Percentiles rank a stretch among this genome's conserved stretches.
phyloP scores from a whole-genome alignment of 1,140 invertebrate species.

The Monomorium pharaonis region DNA sequence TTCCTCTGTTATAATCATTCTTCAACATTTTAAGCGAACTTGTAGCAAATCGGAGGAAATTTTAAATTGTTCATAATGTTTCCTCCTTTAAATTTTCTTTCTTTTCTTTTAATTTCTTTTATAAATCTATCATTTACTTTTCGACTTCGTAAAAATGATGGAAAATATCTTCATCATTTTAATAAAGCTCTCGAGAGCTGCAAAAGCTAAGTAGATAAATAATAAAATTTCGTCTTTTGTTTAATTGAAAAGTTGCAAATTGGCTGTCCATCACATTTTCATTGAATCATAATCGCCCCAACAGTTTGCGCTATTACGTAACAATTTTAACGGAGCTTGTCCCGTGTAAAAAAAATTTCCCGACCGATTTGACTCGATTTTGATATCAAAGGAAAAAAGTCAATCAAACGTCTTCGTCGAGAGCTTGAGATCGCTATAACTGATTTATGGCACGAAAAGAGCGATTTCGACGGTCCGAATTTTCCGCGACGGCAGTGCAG shows the following conservation, averaged over 20 bases:
- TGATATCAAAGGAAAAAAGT: neutral
- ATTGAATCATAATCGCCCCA: neutral
- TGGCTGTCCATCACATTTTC: neutral
- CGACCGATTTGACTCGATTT: neutral
- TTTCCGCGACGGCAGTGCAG: conserved; percentile 40
- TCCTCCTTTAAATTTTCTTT: neutral
- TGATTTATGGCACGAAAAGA: neutral
- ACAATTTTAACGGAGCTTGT: neutral
- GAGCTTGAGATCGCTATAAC: neutral
- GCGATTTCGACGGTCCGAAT: neutral
- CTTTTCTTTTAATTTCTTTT: neutral
- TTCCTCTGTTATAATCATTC: neutral
- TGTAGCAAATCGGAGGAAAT: neutral
- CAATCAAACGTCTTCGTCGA: neutral
- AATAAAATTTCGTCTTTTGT: neutral
- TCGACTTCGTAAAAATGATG: neutral
- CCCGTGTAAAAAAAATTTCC: neutral
- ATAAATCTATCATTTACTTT: neutral
- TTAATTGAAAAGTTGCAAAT: neutral
- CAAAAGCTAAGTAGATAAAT: neutral
- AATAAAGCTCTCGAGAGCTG: neutral
- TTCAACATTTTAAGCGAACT: neutral
- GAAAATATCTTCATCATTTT: neutral
- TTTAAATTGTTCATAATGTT: neutral
- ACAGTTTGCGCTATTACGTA: neutral